Evolutionary conservation across 1,140 invertebrate genomes (phyloP).

Genomic region (Samia ricini): DNA sequence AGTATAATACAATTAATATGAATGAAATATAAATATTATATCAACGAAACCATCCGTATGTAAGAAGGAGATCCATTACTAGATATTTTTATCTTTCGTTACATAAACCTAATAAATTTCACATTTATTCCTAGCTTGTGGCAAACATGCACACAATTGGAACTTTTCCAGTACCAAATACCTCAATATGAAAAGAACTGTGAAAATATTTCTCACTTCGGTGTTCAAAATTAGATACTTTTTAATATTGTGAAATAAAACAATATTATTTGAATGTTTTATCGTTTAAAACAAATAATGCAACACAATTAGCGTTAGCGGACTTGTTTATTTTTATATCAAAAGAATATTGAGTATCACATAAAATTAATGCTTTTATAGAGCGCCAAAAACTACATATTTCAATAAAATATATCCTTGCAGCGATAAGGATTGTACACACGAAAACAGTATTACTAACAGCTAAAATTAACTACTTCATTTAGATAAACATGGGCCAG

Average conservation of each 20-base stretch:
- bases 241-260: background rate
- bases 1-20: too few relatives aligned
- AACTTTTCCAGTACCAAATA: constrained; percentile 49
- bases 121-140: constrained; percentile 45
- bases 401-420: background rate
- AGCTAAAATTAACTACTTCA: background rate
- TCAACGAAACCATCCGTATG: too few relatives aligned
- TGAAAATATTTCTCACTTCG: background rate
- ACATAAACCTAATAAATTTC: constrained; percentile 27
- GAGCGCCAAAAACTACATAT: background rate
- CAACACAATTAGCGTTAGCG: too few relatives aligned
- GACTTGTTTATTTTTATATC: too few relatives aligned
- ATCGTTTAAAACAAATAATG: too few relatives aligned
- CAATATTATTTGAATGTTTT: background rate
- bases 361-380: too few relatives aligned
- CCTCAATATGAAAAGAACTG: constrained; percentile 2
- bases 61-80: background rate
- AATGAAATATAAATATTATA: too few relatives aligned
- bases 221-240: background rate
- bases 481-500: background rate
- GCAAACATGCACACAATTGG: constrained; percentile 51
- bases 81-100: background rate
- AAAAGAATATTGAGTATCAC: too few relatives aligned
- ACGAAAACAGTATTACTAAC: background rate
- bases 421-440: background rate